Conservation (phyloP, 2,888 invertebrate species). For the Sphaeridia pumilis region DNA sequence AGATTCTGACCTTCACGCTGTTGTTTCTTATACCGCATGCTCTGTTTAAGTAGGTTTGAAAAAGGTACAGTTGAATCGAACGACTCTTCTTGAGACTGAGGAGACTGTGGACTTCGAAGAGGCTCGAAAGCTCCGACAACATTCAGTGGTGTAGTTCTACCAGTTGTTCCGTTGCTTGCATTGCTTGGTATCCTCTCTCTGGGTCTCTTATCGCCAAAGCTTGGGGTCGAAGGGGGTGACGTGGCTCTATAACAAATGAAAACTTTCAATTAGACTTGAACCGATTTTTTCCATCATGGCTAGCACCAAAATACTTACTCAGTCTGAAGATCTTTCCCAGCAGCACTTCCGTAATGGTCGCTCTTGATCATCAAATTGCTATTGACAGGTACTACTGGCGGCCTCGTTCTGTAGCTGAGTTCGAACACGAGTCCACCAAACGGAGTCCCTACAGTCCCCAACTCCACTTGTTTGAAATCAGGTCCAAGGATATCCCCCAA, state of each 20-base stretch:
- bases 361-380: slow-evolving; percentile 67
- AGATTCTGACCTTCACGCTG: background rate
- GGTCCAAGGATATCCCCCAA: slow-evolving; percentile 50
- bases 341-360: slow-evolving; percentile 53
- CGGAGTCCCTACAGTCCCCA: slow-evolving; percentile 77
- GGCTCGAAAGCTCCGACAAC: slow-evolving; percentile 48
- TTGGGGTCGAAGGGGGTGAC: background rate
- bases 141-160: slow-evolving; percentile 50
- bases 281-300: background rate
- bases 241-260: background rate
- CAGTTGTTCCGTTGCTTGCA: background rate
- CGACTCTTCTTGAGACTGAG: slow-evolving; percentile 4
- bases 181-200: background rate
- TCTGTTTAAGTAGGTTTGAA: slow-evolving; percentile 37
- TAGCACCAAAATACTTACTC: slow-evolving; percentile 14
- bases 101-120: slow-evolving; percentile 12
- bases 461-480: slow-evolving; percentile 62
- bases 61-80: slow-evolving; percentile 17
- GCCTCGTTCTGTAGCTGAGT: slow-evolving; percentile 77
- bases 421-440: slow-evolving; percentile 70
- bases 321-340: slow-evolving; percentile 10
- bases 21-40: slow-evolving; percentile 12
- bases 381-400: slow-evolving; percentile 67
- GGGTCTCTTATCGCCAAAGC: background rate
- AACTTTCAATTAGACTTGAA: background rate